These are phyloP conservation scores for Python bivittatus DNA, from an alignment of 2,113 vertebrate species.

Conservation along the genomic window DNA sequence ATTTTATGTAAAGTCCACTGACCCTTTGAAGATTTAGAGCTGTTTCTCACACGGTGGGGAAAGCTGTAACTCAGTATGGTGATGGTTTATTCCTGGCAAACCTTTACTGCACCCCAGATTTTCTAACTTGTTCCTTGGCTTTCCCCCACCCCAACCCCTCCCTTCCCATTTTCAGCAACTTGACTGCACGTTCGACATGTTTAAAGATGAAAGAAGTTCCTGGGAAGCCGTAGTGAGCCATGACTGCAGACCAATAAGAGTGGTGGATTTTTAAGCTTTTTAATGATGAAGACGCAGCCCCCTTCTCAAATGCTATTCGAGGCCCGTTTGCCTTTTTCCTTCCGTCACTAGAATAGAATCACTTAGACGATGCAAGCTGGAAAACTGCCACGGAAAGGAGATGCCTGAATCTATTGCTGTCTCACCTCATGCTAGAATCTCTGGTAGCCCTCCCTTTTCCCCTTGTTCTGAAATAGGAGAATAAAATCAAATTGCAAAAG, in stretches of 20 bases:
- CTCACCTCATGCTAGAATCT: neutral
- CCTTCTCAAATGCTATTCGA: too few species aligned
- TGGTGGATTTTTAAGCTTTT: accelerated
- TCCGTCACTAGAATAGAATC: too few species aligned
- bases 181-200: neutral
- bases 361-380: neutral
- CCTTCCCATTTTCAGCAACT: neutral
- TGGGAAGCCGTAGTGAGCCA: neutral
- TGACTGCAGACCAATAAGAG: neutral
- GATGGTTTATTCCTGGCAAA: neutral
- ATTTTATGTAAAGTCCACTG: neutral
- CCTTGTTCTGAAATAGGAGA: neutral
- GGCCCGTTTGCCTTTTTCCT: too few species aligned
- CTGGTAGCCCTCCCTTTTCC: neutral
- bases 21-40: too few species aligned
- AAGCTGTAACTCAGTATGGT: neutral
- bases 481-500: neutral
- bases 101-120: neutral
- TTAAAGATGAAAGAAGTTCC: too few species aligned
- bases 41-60: too few species aligned
- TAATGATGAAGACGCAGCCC: neutral
- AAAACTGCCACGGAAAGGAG: neutral
- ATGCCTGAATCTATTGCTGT: too few species aligned
- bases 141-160: neutral
- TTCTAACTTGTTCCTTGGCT: neutral